Evolutionary conservation across 2,888 invertebrate species (phyloP), one percentile per base, ranked within the genome.

Genomic region (Torymus tubicola): DNA sequence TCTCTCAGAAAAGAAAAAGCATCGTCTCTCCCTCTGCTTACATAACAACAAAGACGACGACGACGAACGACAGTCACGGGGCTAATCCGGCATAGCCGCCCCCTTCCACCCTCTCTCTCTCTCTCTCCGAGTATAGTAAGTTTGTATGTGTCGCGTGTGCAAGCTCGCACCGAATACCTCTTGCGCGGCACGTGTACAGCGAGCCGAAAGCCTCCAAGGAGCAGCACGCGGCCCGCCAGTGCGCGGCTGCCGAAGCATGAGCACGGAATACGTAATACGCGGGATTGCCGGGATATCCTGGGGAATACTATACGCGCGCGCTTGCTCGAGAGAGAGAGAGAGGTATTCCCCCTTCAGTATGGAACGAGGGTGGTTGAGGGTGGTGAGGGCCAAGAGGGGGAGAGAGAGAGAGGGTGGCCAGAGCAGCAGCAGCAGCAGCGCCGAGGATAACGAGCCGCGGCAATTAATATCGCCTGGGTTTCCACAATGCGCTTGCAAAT

Each of bases 401-500:
- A 67, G 81, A 21, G 69, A 55, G 82, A 67, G 81, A 21, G 69
- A 55, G 71, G 78, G 78, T 78, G 82, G 81, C 81, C 75, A 80
- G 82, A 73, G 81, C 75, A 79, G 83, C 82, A 73, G 81, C 75
- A 79, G 83, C 82, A 16, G 83, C 84, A 69, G 78, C 82, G 84
- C 78, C 80, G 85, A 80, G 88, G 89, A 89, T 90, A 90, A 90
- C 90, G 90, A 90, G 90, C 90, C 88, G 87, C 87, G 90, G 91
- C 90, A 91, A 91, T 91, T 91, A 91, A 91, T 91, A 91, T 91
- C 89, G 87, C 61, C 85, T 8, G 87, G 89, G 89, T 88, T 90
- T 90, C 90, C 90, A 90, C 90, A 90, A 90, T 90, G 90, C 90
- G 89, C 90, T 90, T 90, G 90, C 90, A 90, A 90, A 90, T 90